Conservation (phyloP, 2,113 vertebrate genomes). For the Balaeniceps rex region DNA sequence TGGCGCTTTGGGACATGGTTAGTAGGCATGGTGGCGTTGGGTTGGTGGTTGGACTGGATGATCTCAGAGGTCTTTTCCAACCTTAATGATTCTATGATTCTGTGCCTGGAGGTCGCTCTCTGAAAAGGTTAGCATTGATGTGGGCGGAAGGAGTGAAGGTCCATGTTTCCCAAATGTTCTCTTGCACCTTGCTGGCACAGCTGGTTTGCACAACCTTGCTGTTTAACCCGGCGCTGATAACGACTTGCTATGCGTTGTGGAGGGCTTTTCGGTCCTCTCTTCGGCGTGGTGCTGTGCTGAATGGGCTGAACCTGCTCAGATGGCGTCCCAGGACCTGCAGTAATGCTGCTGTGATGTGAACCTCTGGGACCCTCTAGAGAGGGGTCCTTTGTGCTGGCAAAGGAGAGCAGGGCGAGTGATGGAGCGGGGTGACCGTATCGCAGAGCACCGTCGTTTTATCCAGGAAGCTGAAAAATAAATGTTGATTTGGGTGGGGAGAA, state of each 20-base stretch:
- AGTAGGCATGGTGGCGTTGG: no score
- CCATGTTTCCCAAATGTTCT: background rate
- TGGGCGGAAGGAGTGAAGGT: background rate
- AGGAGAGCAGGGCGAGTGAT: background rate
- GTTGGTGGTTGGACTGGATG: no score
- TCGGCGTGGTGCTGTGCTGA: background rate
- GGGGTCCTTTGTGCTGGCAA: background rate
- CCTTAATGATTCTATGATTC: no score
- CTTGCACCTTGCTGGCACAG: background rate
- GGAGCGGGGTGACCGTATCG: fast-evolving
- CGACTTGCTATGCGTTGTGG: fast-evolving
- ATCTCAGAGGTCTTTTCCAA: no score
- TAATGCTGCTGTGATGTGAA: background rate
- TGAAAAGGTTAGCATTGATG: background rate
- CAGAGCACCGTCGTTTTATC: background rate
- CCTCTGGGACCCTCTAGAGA: background rate
- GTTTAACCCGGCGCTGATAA: background rate
- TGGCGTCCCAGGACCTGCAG: background rate
- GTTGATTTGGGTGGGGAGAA: background rate
- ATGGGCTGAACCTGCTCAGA: background rate
- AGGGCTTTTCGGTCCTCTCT: background rate
- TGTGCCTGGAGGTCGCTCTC: background rate
- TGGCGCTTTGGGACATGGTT: no score
- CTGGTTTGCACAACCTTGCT: background rate
- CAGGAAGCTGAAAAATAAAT: background rate